Base-by-base conservation (phyloP, 2,797 vertebrate species). In the Protosalanx chinensis region DNA sequence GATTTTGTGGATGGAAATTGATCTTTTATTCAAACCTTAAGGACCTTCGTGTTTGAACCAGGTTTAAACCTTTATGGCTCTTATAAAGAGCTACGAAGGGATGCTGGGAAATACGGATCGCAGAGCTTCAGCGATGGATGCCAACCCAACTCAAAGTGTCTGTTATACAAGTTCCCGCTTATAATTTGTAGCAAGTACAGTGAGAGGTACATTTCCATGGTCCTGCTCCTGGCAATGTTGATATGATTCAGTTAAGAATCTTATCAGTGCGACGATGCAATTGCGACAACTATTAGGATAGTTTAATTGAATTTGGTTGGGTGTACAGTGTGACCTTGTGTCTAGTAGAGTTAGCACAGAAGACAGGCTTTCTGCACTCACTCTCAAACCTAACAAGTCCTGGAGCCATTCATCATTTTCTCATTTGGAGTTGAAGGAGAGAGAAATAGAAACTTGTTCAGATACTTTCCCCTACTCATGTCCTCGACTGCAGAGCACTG, bases 331-430 rank as follows among this genome's bases (percentile, higher is more conserved):
- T 59, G 67, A 84, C 70, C 72, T 71, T 70, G 73, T 74, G 70
- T 70, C 67, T 76, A 15, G 18, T 20, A 64, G 73, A 70, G 69
- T 75, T 77, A 72, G 74, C 62, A 64, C 69, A 15, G 49, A 70
- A 75, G 64, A 51, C 72, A 79, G 71, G 74, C 60, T 18, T 79
- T 81, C 16, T 64, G 30, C 23, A 73, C 79, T 71, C 13, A 18
- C 61, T 49, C 49, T 67, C 72, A 70, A 78, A 75, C 46, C 64
- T 71, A 10, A 76, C 70, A 68, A 81, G 69, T 63, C 71, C 33
- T 70, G 67, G 37, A 68, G 57, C 49, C 29, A 64, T 82, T 74
- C 68, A 67, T 76, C 65, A 41, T 74, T 80, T 79, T 78, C 41
- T 80, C 59, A 64, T 76, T 71, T 30, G 6, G 37, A 37, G 69